Evolutionary conservation across 2,113 vertebrate genomes (phyloP), one percentile per base, ranked within the genome.

Genomic region (Hemiscyllium ocellatum): DNA sequence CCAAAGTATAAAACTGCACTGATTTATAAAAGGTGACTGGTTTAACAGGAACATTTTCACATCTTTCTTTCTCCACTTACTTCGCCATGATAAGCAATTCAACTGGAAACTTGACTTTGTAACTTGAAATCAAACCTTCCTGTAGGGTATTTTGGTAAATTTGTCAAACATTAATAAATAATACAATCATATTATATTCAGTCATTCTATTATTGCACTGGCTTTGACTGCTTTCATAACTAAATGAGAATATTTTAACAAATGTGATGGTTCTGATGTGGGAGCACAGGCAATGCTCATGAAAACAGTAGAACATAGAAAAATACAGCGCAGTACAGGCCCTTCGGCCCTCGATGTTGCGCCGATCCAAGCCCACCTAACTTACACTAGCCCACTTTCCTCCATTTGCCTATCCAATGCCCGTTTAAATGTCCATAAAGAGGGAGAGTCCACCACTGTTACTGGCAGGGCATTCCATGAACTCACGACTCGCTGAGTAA

Each of bases 61-160:
- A 89, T 89, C 86, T 26, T 56, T 89, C 24, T 56, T 61, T 26
- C 24, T 13, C 24, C 50, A 13, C 12, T 80, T 80, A 80, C 33
- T 80, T 37, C 33, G 0, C 33, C 76, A 80, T 17, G 33, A 80
- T 10, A 10, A 22, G 7, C 50, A 89, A 56, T 52, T 89, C 22
- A 89, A 89, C 86, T 89, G 42, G 86, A 89, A 89, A 52, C 50
- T 87, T 87, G 17, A 2, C 20, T 24, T 47, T 87, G 5, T 5
- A 87, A 50, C 50, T 89, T 89, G 86, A 29, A 89, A 89, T 89
- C 50, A 89, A 86, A 89, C 42, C 85, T 50, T 78, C 72, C 7
- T 5, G 0, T 20, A 2, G 24, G 3, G 50, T 89, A 22, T 86
- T 87, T 87, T 50, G 42, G 20, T 42, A 56, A 47, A 89, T 8